Conservation (phyloP, 1,140 invertebrate species). For the Apolygus lucorum region DNA sequence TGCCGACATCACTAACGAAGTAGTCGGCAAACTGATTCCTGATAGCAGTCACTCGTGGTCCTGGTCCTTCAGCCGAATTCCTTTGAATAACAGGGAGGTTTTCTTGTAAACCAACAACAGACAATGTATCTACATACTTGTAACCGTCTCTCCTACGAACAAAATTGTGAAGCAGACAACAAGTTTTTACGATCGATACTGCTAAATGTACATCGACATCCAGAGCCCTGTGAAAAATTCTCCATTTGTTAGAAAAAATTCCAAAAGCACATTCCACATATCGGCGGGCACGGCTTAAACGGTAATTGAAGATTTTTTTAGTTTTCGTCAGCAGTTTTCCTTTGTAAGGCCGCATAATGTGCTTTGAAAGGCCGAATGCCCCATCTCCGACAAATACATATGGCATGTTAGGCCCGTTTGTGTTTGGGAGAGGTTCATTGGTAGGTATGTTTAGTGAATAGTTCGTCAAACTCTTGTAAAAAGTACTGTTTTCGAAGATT, state of each 20-base stretch:
- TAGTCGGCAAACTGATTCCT: neutral
- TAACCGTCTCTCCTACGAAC: constrained; percentile 29
- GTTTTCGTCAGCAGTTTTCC: constrained; percentile 20
- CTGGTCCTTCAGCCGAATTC: constrained; percentile 9
- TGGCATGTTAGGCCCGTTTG: constrained; percentile 31
- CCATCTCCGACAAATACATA: constrained; percentile 36
- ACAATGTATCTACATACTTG: constrained; percentile 30
- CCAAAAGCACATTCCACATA: constrained; percentile 42
- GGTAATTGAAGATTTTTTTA: constrained; percentile 40
- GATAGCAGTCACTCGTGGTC: neutral
- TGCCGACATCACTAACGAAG: neutral
- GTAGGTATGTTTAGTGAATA: constrained; percentile 34
- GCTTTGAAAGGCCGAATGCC: constrained; percentile 35
- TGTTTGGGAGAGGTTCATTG: constrained; percentile 31
- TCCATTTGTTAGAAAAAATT: constrained; percentile 33
- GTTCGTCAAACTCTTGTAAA: constrained; percentile 23
- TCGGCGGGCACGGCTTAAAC: constrained; percentile 32
- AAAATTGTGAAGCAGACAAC: constrained; percentile 29
- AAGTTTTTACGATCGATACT: constrained; percentile 32
- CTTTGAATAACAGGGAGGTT: too few relatives aligned
- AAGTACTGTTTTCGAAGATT: constrained; percentile 26
- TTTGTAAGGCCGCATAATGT: constrained; percentile 35
- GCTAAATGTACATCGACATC: constrained; percentile 32
- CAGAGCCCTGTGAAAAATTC: constrained; percentile 31
- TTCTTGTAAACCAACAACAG: constrained; percentile 23